Evolutionary conservation across 2,113 vertebrate species (phyloP), one percentile per base, ranked within the genome.

Genomic region (Vireo altiloquus): DNA sequence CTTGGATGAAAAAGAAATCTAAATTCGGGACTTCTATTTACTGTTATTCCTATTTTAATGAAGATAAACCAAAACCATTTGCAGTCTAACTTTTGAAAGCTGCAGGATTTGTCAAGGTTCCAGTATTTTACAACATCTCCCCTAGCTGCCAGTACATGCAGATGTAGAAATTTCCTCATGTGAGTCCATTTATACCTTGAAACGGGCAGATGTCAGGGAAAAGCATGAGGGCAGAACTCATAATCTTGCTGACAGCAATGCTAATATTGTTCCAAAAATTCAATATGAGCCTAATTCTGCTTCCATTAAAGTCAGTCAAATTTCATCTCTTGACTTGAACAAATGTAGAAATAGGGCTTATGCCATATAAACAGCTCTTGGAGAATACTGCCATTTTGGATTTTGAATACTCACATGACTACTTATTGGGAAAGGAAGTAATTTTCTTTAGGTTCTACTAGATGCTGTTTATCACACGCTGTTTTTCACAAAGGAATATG

Each of bases 121-220:
- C 95, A 95, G 28, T 77, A 64, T 71, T 93, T 89, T 39, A 72
- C 65, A 84, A 30, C 7, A 11, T 82, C 52, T 74, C 76, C 95
- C 54, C 79, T 47, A 71, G 64, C 39, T 96, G 94, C 71, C 79
- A 94, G 25, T 60, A 92, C 19, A 90, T 39, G 61, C 94, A 95
- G 90, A 94, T 93, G 63, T 68, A 96, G 94, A 96, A 47, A 81
- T 80, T 88, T 90, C 53, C 56, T 92, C 40, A 64, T 71, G 10
- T 69, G 76, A 60, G 77, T 78, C 94, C 81, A 82, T 94, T 96
- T 95, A 93, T 91, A 95, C 89, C 69, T 95, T 84, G 54, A 95
- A 95, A 96, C 5, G 14, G 39, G 78, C 87, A 97, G 81, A 90
- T 87, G 88, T 84, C 72, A 50, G 24, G 70, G 59, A 70, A 90